Evolutionary conservation across 2,797 vertebrate species (phyloP), one percentile per base, ranked within the genome.

Genomic region (Xenopus petersii): DNA sequence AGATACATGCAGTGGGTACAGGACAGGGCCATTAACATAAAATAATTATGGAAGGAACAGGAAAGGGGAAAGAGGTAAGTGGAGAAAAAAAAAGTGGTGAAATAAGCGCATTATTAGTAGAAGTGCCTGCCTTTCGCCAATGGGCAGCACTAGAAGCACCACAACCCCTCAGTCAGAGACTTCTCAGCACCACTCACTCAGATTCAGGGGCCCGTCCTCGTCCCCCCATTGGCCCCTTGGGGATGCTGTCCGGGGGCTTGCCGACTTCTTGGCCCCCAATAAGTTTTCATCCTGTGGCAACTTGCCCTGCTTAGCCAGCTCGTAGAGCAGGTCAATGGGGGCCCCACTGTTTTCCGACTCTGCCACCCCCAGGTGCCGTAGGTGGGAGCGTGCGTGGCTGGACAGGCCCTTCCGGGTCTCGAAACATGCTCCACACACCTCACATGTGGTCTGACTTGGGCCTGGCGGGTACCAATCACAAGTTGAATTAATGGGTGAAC

Each of bases 121-220:
- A 82, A 60, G 21, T 16, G 65, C 74, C 65, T 33, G 3, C 13
- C 79, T 70, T 49, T 33, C 5, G 54, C 74, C 74, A 64, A 47
- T 6, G 16, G 26, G 17, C 65, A 64, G 70, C 71, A 49, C 75
- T 77, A 67, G 1, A 76, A 21, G 51, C 2, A 6, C 62, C 74
- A 79, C 70, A 51, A 79, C 83, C 82, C 70, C 16, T 5, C 49
- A 65, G 15, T 60, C 48, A 71, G 26, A 30, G 68, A 62, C 64
- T 71, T 60, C 30, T 55, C 70, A 33, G 46, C 59, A 68, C 75
- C 71, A 90, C 96, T 95, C 91, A 98, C 96, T 95, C 83, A 98
- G 92, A 87, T 98, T 98, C 80, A 98, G 92, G 12, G 96, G 97
- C 76, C 95, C 95, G 55, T 98, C 96, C 0, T 93, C 93, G 63